Percentiles rank a stretch among this genome's conserved stretches.
Conservation (phyloP, 2,888 invertebrate genomes). For the Chrysolina haemoptera region DNA sequence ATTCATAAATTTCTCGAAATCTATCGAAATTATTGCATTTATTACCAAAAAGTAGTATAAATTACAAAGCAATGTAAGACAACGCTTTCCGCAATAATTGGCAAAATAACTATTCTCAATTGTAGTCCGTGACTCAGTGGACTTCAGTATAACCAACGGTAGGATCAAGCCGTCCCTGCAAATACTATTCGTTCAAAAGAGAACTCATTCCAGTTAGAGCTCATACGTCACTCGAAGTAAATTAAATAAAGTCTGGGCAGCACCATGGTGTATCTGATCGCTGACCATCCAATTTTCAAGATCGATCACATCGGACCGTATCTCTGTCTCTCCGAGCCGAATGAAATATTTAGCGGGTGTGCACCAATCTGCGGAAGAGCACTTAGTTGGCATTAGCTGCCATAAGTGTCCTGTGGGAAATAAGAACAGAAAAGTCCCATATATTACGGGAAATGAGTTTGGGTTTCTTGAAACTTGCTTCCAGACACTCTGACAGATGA, state of each 20-base stretch:
- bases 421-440: conserved; percentile 42
- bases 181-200: conserved; percentile 59
- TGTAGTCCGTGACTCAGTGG: too few relatives aligned
- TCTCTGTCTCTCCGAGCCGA: conserved; percentile 55
- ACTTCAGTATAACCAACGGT: background rate
- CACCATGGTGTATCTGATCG: conserved; percentile 63
- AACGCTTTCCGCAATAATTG: too few relatives aligned
- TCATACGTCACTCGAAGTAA: conserved; percentile 67
- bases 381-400: conserved; percentile 67
- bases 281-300: conserved; percentile 65
- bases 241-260: conserved; percentile 67
- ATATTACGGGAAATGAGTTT: conserved; percentile 42
- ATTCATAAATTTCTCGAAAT: too few relatives aligned
- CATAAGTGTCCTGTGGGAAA: conserved; percentile 52
- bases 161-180: conserved; percentile 38
- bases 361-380: conserved; percentile 68
- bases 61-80: too few relatives aligned
- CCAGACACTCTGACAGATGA: conserved; percentile 34
- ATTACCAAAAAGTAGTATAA: too few relatives aligned
- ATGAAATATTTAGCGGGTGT: conserved; percentile 68
- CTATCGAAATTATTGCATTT: too few relatives aligned
- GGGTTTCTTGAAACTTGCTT: conserved; percentile 34
- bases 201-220: conserved; percentile 65
- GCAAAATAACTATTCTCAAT: too few relatives aligned
- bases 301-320: conserved; percentile 64